phyloP scores from a whole-genome alignment of 2,888 invertebrate genomes.

The Drosophila aldrichi region DNA sequence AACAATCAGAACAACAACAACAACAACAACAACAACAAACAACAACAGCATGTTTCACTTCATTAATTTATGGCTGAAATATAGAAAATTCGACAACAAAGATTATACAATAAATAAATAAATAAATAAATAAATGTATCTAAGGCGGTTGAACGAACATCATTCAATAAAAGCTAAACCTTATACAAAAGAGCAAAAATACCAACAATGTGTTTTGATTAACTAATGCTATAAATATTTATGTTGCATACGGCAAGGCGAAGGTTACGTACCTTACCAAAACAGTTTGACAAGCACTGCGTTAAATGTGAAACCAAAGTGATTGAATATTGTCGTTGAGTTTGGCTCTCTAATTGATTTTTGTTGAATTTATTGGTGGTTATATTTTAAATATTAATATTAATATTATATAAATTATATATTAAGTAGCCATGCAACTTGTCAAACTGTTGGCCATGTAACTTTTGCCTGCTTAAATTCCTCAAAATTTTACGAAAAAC shows the following conservation, averaged over 20 bases:
- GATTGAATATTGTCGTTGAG: neutral
- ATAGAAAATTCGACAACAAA: constrained; percentile 39
- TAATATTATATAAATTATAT: too few relatives aligned
- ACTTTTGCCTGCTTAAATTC: too few relatives aligned
- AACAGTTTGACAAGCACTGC: constrained; percentile 31
- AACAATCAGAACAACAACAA: constrained; percentile 23
- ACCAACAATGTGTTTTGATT: constrained; percentile 16
- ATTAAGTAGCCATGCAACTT: too few relatives aligned
- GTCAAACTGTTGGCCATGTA: too few relatives aligned
- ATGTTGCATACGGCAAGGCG: constrained; percentile 50
- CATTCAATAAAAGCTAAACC: constrained; percentile 70
- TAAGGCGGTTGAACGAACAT: constrained; percentile 59
- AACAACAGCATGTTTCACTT: constrained; percentile 47
- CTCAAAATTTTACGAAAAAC: too few relatives aligned
- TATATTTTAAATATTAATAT: too few relatives aligned
- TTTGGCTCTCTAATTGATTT: too few relatives aligned
- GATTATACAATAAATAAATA: constrained; percentile 35
- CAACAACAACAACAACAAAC: constrained; percentile 29
- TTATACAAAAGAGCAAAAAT: constrained; percentile 56
- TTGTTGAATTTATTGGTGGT: too few relatives aligned
- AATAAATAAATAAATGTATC: constrained; percentile 28
- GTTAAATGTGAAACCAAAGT: neutral
- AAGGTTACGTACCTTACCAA: constrained; percentile 2
- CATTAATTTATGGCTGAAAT: constrained; percentile 20
- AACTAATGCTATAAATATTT: neutral